Evolutionary conservation across 2,113 vertebrate species (phyloP), one percentile per base, ranked within the genome.

Genomic region (Triplophysa rosa): DNA sequence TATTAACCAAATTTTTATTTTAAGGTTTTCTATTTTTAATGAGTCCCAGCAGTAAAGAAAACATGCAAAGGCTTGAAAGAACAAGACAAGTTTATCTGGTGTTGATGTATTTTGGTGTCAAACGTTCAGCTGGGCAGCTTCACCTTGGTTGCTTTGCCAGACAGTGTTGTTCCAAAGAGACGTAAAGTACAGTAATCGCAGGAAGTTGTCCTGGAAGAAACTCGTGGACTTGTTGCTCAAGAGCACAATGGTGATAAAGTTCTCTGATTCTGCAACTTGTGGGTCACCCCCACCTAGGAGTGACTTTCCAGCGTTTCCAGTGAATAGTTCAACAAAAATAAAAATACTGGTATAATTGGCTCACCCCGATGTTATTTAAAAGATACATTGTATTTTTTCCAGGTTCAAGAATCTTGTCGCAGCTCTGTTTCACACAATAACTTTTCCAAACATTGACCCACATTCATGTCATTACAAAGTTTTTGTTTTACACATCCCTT

Each of bases 21-120:
- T 88, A 91, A 89, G 89, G 82, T 59, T 88, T 90, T 90, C 88
- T 91, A 90, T 91, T 91, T 92, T 90, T 85, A 85, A 92, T 86
- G 90, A 45, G 90, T 86, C 86, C 82, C 83, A 69, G 85, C 81
- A 82, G 64, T 49, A 11, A 64, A 80, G 73, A 79, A 52, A 26
- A 47, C 72, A 17, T 70, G 58, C 37, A 19, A 19, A 21, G 37
- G 10, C 42, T 21, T 4, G 54, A 62, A 29, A 26, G 19, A 1
- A 23, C 61, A 24, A 12, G 21, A 62, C 12, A 13, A 56, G 21
- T 62, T 77, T 54, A 65, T 77, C 74, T 11, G 3, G 42, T 17
- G 13, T 63, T 49, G 1, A 14, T 1, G n/a, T 77, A 21, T 54
- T 52, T 47, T 54, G 24, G 17, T 77, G 74, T 52, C 24, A 54